Evolutionary conservation across 2,797 vertebrate genomes (phyloP).

Genomic region (Thunnus albacares): DNA sequence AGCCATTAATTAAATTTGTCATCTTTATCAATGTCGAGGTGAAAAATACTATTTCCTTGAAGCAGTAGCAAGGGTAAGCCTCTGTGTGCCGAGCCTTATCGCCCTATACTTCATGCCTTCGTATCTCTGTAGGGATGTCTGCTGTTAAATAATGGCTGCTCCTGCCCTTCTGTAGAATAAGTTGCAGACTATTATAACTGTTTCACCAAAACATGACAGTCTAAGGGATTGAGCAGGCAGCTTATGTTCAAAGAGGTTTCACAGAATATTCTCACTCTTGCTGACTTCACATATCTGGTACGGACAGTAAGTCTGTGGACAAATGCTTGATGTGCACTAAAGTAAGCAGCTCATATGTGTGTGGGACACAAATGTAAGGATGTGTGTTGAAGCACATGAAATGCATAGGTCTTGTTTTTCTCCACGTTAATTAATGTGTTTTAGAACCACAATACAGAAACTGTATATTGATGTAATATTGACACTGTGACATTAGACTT

Average conservation of each 20-base stretch:
- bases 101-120: conserved; percentile 33
- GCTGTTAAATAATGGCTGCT: conserved; percentile 45
- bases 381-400: conserved; percentile 14
- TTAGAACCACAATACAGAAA: not conserved
- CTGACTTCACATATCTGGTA: conserved; percentile 35
- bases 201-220: conserved; percentile 35
- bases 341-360: conserved; percentile 7
- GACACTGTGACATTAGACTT: not conserved
- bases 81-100: conserved; percentile 39
- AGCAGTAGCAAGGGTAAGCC: conserved; percentile 30
- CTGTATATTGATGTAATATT: conserved; percentile 1
- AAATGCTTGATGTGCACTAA: conserved; percentile 10
- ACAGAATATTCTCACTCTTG: conserved; percentile 23
- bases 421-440: conserved; percentile 13
- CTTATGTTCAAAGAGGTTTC: conserved; percentile 20
- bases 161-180: conserved; percentile 22
- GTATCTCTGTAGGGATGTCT: conserved; percentile 48
- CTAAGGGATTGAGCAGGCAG: conserved; percentile 16
- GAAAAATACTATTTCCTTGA: conserved; percentile 16
- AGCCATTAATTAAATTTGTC: conserved; percentile 28
- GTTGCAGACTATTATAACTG: conserved; percentile 30
- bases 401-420: conserved; percentile 12
- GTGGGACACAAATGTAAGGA: not conserved
- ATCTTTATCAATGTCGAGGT: conserved; percentile 21
- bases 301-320: conserved; percentile 19